Percentiles rank a stretch among this genome's conserved stretches.
phyloP scores from a whole-genome alignment of 2,888 invertebrate species.

The Abscondita cerata region DNA sequence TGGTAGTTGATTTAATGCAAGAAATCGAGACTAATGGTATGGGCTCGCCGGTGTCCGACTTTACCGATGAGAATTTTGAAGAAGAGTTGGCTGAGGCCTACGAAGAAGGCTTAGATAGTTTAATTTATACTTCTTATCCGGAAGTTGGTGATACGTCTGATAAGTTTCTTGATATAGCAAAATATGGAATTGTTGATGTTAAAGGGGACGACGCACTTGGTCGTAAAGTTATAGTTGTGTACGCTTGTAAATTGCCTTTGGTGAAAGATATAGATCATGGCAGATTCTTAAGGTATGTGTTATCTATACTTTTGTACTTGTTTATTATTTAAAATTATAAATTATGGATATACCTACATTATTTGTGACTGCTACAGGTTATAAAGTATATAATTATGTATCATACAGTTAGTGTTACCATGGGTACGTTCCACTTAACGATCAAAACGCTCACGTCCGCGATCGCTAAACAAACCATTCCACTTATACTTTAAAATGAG shows the following conservation, averaged over 20 bases:
- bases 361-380: too few relatives aligned
- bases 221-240: constrained; percentile 94
- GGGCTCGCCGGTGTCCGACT: constrained; percentile 80
- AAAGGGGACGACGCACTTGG: constrained; percentile 85
- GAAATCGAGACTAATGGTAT: constrained; percentile 58
- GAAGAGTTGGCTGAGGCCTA: constrained; percentile 77
- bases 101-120: constrained; percentile 55
- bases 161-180: constrained; percentile 67
- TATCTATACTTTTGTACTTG: too few relatives aligned
- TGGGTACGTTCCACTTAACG: too few relatives aligned
- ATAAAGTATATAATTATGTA: too few relatives aligned
- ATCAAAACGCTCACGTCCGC: too few relatives aligned
- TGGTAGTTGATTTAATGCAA: constrained; percentile 53
- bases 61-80: constrained; percentile 91
- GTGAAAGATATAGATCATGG: constrained; percentile 62
- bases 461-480: too few relatives aligned
- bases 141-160: constrained; percentile 69
- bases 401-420: too few relatives aligned
- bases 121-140: constrained; percentile 56
- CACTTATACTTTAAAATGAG: too few relatives aligned
- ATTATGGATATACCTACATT: too few relatives aligned
- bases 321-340: too few relatives aligned
- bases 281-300: constrained; percentile 69
- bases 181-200: constrained; percentile 82
- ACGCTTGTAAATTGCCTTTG: constrained; percentile 81